Evolutionary conservation across 2,888 invertebrate species (phyloP).

Genomic region (Sinohyriopsis cumingii): DNA sequence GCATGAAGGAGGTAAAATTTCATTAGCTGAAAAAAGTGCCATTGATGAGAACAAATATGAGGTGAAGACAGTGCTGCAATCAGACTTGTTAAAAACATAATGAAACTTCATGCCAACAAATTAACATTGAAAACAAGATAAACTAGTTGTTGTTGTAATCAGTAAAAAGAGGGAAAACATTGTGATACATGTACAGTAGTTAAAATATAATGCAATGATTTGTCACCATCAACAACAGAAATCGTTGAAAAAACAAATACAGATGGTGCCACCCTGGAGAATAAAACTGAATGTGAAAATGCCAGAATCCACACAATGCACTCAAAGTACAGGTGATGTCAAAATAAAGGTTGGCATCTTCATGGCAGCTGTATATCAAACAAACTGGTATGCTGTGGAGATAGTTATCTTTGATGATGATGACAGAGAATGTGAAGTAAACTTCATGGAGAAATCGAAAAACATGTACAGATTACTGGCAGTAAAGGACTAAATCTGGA

Average conservation of each 20-base stretch:
- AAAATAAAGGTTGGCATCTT: background rate
- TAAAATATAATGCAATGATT: background rate
- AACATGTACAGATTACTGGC: no score
- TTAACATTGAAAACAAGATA: background rate
- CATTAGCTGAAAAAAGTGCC: background rate
- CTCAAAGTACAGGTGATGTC: background rate
- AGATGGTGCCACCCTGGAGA: no score
- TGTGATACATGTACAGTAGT: conserved; percentile 10
- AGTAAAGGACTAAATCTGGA: no score
- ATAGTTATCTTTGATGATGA: conserved; percentile 1
- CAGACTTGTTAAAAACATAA: conserved; percentile 4
- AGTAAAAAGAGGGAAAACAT: conserved; percentile 3
- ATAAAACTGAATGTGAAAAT: no score
- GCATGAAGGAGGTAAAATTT: background rate
- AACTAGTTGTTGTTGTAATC: conserved; percentile 12
- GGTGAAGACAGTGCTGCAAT: background rate
- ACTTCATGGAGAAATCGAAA: background rate
- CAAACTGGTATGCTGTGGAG: conserved; percentile 5
- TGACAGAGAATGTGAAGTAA: background rate
- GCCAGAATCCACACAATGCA: no score
- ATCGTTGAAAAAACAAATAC: no score
- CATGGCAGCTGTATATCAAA: conserved; percentile 6
- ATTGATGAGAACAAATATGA: conserved; percentile 1
- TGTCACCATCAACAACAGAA: no score
- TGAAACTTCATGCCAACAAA: conserved; percentile 5